Evolutionary conservation across 1,140 invertebrate species (phyloP).

Genomic region (Harpegnathos saltator): DNA sequence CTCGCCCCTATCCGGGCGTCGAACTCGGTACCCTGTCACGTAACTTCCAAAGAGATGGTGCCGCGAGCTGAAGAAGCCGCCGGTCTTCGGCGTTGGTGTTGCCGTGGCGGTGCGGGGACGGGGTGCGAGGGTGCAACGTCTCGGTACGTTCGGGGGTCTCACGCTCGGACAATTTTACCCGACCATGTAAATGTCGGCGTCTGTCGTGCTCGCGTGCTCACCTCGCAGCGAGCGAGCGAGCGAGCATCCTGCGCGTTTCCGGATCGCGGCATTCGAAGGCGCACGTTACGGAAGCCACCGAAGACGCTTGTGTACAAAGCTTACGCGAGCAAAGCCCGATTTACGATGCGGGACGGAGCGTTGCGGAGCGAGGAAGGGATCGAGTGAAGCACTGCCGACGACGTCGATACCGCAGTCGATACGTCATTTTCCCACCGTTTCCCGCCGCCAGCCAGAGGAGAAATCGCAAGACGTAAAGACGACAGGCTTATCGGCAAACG

Average conservation of each 20-base stretch:
- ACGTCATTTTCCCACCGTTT: too few relatives aligned
- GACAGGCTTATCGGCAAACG: background rate
- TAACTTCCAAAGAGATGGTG: slow-evolving; percentile 64
- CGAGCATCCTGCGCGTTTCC: slow-evolving; percentile 1
- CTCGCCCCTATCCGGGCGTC: slow-evolving; percentile 53
- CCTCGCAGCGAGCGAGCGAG: slow-evolving; percentile 21
- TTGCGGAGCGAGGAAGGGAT: too few relatives aligned
- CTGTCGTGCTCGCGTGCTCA: slow-evolving; percentile 19
- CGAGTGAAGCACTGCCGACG: too few relatives aligned
- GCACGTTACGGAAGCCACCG: slow-evolving; percentile 34
- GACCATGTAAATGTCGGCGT: slow-evolving; percentile 66
- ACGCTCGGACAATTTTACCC: slow-evolving; percentile 64
- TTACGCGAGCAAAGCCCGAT: slow-evolving; percentile 28
- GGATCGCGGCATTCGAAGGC: slow-evolving; percentile 21
- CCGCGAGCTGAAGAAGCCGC: slow-evolving; percentile 47
- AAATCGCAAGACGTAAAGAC: too few relatives aligned
- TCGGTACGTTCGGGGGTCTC: slow-evolving; percentile 32
- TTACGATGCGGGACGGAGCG: background rate
- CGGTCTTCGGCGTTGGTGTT: slow-evolving; percentile 32
- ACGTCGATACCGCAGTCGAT: too few relatives aligned
- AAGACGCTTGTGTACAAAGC: slow-evolving; percentile 7
- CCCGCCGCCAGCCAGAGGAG: too few relatives aligned
- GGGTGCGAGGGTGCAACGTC: slow-evolving; percentile 19
- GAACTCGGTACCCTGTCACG: slow-evolving; percentile 68
- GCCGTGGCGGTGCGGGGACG: background rate